phyloP scores from a whole-genome alignment of 2,888 invertebrate genomes.

The Atethmia centrago region DNA sequence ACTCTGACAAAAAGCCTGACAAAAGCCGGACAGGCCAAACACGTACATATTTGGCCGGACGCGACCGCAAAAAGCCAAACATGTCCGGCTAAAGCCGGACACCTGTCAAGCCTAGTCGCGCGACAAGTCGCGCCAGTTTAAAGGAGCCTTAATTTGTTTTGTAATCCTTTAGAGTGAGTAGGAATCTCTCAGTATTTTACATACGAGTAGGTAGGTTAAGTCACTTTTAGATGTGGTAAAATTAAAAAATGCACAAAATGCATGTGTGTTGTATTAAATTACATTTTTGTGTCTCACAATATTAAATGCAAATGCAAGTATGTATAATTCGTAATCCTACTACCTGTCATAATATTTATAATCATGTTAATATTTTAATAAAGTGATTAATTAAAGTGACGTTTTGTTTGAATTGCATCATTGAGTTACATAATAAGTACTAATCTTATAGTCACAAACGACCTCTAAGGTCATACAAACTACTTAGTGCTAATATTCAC shows the following conservation, averaged over 20 bases:
- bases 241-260: constrained; percentile 6
- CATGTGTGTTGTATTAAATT: background rate
- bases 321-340: background rate
- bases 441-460: too few relatives aligned
- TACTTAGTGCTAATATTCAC: too few relatives aligned
- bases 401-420: constrained; percentile 4
- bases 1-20: too few relatives aligned
- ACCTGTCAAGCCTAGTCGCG: too few relatives aligned
- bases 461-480: too few relatives aligned
- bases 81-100: too few relatives aligned
- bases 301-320: background rate
- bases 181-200: background rate
- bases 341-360: background rate
- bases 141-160: background rate
- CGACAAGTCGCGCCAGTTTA: too few relatives aligned
- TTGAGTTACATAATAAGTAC: background rate
- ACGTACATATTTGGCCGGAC: too few relatives aligned
- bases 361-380: constrained; percentile 4
- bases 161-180: background rate
- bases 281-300: background rate
- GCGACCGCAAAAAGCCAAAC: too few relatives aligned
- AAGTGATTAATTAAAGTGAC: background rate
- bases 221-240: background rate
- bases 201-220: background rate
- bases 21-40: too few relatives aligned